Conservation (phyloP, 2,888 invertebrate genomes). For the Tridacna gigas region DNA sequence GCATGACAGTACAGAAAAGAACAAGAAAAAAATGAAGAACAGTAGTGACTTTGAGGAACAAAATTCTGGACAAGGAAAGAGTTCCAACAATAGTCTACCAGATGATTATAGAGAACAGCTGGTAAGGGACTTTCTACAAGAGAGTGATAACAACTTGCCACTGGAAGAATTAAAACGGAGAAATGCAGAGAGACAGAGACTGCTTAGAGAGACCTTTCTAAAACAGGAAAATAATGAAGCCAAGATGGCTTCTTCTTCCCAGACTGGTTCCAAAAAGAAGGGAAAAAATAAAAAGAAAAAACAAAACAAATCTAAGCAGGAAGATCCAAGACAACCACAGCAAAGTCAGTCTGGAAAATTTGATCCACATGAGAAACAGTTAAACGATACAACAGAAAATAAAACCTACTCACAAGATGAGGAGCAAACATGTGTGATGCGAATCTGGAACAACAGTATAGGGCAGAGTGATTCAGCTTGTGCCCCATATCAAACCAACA, state of each 20-base stretch:
- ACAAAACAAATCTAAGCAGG: constrained; percentile 20
- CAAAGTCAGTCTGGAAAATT: constrained; percentile 12
- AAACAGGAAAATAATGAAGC: constrained; percentile 33
- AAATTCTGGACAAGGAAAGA: background rate
- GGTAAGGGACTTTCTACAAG: constrained; percentile 66
- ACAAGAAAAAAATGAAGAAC: background rate
- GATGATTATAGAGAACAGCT: constrained; percentile 67
- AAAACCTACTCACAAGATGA: constrained; percentile 51
- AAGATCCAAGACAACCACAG: constrained; percentile 20
- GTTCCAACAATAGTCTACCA: constrained; percentile 49
- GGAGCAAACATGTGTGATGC: constrained; percentile 71
- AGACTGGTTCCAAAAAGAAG: constrained; percentile 29
- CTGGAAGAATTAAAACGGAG: constrained; percentile 67
- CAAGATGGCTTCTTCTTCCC: background rate
- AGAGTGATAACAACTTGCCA: constrained; percentile 61
- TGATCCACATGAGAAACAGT: constrained; percentile 34
- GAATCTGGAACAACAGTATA: constrained; percentile 54
- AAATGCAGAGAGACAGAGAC: constrained; percentile 71
- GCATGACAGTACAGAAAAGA: background rate
- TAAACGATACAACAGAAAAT: constrained; percentile 19
- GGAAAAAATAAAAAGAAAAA: constrained; percentile 47
- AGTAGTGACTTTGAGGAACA: background rate
- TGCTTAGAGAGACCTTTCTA: constrained; percentile 64
- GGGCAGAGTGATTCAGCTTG: background rate
- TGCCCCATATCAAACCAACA: background rate